Base-by-base conservation (phyloP, 2,888 invertebrate genomes). In the Drosophila ezoana region DNA sequence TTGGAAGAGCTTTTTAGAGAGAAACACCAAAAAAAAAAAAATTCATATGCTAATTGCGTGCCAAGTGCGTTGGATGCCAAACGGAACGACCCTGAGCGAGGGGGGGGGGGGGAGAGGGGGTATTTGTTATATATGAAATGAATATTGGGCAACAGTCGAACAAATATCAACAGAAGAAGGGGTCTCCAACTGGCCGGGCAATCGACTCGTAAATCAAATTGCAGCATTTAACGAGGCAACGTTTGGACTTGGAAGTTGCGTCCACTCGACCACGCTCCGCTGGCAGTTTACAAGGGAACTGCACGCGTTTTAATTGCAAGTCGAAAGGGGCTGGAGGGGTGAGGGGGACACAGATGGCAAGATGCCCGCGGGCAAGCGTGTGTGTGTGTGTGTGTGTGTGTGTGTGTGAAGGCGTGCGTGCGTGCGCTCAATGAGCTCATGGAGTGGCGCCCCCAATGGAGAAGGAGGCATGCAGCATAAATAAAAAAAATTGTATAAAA, bases 11-110 rank as follows among this genome's bases (percentile, higher is more conserved):
- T 60, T 56, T 47, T 23, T 32, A n/a, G 35, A 18, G 33, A 65
- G 48, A 57, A 54, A 47, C 40, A 59, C 14, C 67, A 35, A 66
- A 41, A n/a, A 52, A 33, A 56, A 53, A 54, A 52, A 77, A 70
- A 70, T 85, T 82, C 72, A 64, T 85, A 85, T 81, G 87, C 74
- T 82, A 86, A 81, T 78, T 79, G 79, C 76, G 86, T 79, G 75
- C 85, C 77, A 80, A 82, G 80, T 72, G 78, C 78, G 72, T 65
- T 63, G 28, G 28, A 28, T 28, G 28, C 28, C 71, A 79, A 71
- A 75, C 56, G 83, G 81, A 86, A 83, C 86, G 82, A 73, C 87
- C 79, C 76, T 82, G 79, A 49, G 63, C 40, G 60, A 52, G 45
- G 41, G 43, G 48, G 14, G 32, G 32, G 44, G 37, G 3, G 23